phyloP scores from a whole-genome alignment of 2,113 vertebrate genomes.

The Natator depressus region DNA sequence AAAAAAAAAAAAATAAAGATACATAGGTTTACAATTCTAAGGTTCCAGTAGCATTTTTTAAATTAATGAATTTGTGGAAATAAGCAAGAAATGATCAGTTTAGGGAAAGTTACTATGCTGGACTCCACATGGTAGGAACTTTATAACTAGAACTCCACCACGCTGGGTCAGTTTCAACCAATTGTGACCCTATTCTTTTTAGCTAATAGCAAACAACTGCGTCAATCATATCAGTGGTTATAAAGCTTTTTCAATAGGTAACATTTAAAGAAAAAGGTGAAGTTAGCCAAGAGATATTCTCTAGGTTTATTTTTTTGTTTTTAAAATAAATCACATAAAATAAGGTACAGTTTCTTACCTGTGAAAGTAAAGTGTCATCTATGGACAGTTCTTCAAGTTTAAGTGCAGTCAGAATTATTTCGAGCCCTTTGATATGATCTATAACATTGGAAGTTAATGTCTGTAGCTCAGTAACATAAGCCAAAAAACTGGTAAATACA shows the following conservation, averaged over 20 bases:
- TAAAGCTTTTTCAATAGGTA: not conserved
- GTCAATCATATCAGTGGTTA: not conserved
- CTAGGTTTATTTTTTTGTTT: not conserved
- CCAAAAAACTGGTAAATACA: slow-evolving; percentile 91
- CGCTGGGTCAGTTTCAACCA: not conserved
- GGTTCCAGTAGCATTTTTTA: not conserved
- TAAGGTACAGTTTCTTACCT: slow-evolving; percentile 73
- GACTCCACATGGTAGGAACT: not conserved
- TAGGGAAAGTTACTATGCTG: not conserved
- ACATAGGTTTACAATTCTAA: not conserved
- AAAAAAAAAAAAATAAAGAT: not conserved
- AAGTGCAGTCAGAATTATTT: slow-evolving; percentile 86
- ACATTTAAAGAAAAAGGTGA: not conserved
- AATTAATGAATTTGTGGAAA: not conserved
- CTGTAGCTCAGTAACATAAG: slow-evolving; percentile 88
- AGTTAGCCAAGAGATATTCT: not conserved
- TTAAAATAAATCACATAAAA: not conserved
- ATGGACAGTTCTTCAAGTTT: slow-evolving; percentile 90
- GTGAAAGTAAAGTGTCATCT: slow-evolving; percentile 83
- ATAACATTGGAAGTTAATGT: slow-evolving; percentile 86
- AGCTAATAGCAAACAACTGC: not conserved
- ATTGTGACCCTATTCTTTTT: not conserved
- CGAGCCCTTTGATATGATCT: slow-evolving; percentile 91
- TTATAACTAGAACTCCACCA: not conserved
- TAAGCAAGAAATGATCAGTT: not conserved